These are phyloP conservation scores for Ryuthela nishihirai DNA, from an alignment of 2,888 invertebrate genomes.

Conservation along the genomic window DNA sequence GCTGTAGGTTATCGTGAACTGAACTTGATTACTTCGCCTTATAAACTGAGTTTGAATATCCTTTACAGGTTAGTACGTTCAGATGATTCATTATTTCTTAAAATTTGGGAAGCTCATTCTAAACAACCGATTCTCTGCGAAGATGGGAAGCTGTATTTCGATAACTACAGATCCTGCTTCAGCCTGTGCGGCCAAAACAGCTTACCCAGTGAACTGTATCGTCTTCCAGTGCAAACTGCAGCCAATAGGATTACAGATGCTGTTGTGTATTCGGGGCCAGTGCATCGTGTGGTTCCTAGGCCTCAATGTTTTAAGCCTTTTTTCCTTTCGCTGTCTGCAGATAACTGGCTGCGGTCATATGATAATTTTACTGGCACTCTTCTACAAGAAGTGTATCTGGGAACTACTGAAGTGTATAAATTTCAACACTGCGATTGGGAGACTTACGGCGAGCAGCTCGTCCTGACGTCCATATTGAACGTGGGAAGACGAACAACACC, in stretches of 20 bases:
- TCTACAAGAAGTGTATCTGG: slow-evolving; percentile 16
- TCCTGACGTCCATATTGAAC: slow-evolving; percentile 2
- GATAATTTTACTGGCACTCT: slow-evolving; percentile 12
- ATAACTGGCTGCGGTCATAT: slow-evolving; percentile 13
- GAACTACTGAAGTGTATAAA: slow-evolving; percentile 6
- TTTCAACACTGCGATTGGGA: slow-evolving; percentile 23
- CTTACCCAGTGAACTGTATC: slow-evolving; percentile 2
- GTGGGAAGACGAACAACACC: too few relatives aligned
- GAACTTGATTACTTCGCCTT: not conserved
- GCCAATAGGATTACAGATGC: slow-evolving; percentile 9
- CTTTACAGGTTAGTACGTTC: not conserved
- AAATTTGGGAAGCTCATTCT: slow-evolving; percentile 1
- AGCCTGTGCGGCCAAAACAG: slow-evolving; percentile 5
- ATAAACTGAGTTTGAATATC: not conserved
- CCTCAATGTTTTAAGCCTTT: slow-evolving; percentile 4
- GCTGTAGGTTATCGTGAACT: not conserved
- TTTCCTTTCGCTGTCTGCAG: slow-evolving; percentile 7
- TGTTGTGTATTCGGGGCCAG: slow-evolving; percentile 5
- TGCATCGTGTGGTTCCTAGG: not conserved
- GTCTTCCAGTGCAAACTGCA: not conserved
- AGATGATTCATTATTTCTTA: not conserved
- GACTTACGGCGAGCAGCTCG: slow-evolving; percentile 7
- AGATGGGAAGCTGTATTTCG: slow-evolving; percentile 10
- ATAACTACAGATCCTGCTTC: slow-evolving; percentile 4
- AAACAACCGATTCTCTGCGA: slow-evolving; percentile 6